phyloP scores from a whole-genome alignment of 1,140 invertebrate species.

The Drosophila virilis region DNA sequence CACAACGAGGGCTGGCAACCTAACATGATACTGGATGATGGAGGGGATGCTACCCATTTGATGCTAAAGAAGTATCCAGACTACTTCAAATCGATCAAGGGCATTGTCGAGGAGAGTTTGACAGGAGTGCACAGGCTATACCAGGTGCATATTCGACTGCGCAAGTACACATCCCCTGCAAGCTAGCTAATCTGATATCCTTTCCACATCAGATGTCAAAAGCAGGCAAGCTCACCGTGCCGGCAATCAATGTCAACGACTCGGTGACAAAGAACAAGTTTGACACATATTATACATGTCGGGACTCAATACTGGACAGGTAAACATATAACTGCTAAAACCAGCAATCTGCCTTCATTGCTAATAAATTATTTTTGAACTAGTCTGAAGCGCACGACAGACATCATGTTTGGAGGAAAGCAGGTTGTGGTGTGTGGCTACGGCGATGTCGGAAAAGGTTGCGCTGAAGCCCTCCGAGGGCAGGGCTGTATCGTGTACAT shows the following conservation, averaged over 20 bases:
- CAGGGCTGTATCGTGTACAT: constrained; percentile 97
- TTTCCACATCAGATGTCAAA: constrained; percentile 92
- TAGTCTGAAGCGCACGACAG: constrained; percentile 95
- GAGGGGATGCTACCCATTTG: constrained; percentile 97
- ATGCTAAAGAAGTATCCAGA: constrained; percentile 98
- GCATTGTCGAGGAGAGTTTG: constrained; percentile 98
- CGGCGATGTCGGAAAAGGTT: constrained; percentile 99
- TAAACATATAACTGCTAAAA: constrained; percentile 1
- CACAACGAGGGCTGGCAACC: constrained; percentile 93
- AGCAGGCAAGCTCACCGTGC: constrained; percentile 95
- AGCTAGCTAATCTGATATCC: background rate
- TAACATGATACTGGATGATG: constrained; percentile 99
- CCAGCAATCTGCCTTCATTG: no score
- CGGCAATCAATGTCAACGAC: constrained; percentile 99
- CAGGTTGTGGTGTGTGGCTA: constrained; percentile 99
- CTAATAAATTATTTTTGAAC: background rate
- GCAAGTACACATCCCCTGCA: no score
- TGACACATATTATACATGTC: constrained; percentile 87
- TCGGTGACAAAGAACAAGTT: constrained; percentile 99
- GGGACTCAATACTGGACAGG: constrained; percentile 79
- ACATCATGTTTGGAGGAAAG: constrained; percentile 99
- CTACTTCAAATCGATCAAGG: constrained; percentile 97
- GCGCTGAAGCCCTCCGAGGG: constrained; percentile 96
- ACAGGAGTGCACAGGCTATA: constrained; percentile 99
- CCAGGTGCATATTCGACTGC: constrained; percentile 24